phyloP scores from a whole-genome alignment of 2,797 vertebrate genomes.

The Etheostoma nigrum region DNA sequence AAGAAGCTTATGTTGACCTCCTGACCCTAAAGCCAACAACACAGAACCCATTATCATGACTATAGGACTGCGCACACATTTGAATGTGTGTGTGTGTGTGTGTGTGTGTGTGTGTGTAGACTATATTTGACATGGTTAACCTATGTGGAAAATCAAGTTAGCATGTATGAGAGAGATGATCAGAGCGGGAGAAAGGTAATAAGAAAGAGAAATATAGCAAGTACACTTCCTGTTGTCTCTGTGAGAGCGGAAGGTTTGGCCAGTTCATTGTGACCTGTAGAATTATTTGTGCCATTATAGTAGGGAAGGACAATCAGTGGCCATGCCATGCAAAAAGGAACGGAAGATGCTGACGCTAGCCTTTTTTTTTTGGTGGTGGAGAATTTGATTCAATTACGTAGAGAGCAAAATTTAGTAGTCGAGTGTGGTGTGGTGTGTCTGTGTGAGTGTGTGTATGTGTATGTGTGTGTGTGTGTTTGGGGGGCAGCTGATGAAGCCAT shows the following conservation, averaged over 20 bases:
- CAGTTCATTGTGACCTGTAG: slow-evolving; percentile 83
- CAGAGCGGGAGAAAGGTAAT: slow-evolving; percentile 9
- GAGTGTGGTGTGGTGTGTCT: slow-evolving; percentile 36
- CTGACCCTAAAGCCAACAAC: slow-evolving; percentile 96
- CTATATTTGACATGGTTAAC: slow-evolving; percentile 89
- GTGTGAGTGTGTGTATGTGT: slow-evolving; percentile 25
- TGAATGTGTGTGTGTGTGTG: slow-evolving; percentile 21
- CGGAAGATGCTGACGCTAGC: slow-evolving; percentile 67
- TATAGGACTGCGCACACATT: slow-evolving; percentile 85
- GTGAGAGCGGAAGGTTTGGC: slow-evolving; percentile 75
- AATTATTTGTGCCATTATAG: slow-evolving; percentile 93
- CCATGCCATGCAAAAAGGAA: slow-evolving; percentile 45
- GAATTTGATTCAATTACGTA: slow-evolving; percentile 77
- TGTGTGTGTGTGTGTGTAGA: slow-evolving; percentile 39
- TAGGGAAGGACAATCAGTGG: slow-evolving; percentile 90
- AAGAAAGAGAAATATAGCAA: neutral
- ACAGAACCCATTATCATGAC: slow-evolving; percentile 99
- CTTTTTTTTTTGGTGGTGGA: slow-evolving; percentile 43
- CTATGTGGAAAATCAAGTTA: slow-evolving; percentile 88
- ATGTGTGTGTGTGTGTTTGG: neutral
- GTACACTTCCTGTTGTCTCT: slow-evolving; percentile 9
- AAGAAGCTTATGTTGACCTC: slow-evolving; percentile 99
- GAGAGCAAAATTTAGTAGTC: slow-evolving; percentile 68
- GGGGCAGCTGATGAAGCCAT: slow-evolving; percentile 28
- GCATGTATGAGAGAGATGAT: slow-evolving; percentile 78